Percentiles rank a stretch among this genome's conserved stretches.
phyloP scores from a whole-genome alignment of 1,140 invertebrate species.

The Leptopilina boulardi region DNA sequence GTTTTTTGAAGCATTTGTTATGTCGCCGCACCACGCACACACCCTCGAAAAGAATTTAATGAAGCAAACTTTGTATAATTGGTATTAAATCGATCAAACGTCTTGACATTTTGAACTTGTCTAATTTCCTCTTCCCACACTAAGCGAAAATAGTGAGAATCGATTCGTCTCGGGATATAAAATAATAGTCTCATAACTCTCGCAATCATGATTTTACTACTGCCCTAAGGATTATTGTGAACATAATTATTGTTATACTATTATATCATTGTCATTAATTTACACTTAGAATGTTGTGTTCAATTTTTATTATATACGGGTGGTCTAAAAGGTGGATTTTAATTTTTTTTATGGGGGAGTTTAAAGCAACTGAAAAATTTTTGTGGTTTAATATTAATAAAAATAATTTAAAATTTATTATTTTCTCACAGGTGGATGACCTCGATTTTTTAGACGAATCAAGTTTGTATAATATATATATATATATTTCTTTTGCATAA shows the following conservation, averaged over 20 bases:
- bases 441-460: slow-evolving; percentile 23
- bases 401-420: too few relatives aligned
- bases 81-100: slow-evolving; percentile 50
- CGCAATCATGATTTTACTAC: slow-evolving; percentile 23
- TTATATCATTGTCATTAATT: slow-evolving; percentile 3
- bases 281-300: background rate
- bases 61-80: slow-evolving; percentile 57
- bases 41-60: slow-evolving; percentile 63
- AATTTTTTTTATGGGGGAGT: too few relatives aligned
- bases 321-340: too few relatives aligned
- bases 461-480: slow-evolving; percentile 6
- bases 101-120: slow-evolving; percentile 32
- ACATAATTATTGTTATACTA: slow-evolving; percentile 1
- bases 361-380: too few relatives aligned
- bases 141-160: slow-evolving; percentile 17
- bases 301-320: too few relatives aligned
- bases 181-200: slow-evolving; percentile 32
- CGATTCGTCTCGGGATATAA: slow-evolving; percentile 23
- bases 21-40: slow-evolving; percentile 54
- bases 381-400: too few relatives aligned
- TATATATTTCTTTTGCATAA: slow-evolving; percentile 6
- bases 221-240: slow-evolving; percentile 24
- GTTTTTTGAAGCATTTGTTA: too few relatives aligned
- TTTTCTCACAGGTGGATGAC: slow-evolving; percentile 36
- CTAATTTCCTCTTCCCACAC: slow-evolving; percentile 24